Conservation (phyloP, 30 jellyfish, hydroid and myxozoan species). For the Pseudorhiza aurosa region DNA sequence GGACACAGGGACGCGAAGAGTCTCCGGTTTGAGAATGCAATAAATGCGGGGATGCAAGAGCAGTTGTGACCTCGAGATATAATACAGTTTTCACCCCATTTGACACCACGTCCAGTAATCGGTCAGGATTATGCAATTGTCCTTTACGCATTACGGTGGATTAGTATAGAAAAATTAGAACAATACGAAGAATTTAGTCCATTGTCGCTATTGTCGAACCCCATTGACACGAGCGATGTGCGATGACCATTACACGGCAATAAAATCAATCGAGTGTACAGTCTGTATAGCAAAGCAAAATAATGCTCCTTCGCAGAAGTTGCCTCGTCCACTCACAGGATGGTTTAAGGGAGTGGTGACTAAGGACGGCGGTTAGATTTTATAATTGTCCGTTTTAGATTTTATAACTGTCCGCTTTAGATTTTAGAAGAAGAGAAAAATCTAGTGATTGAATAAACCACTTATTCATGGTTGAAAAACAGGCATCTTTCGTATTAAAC, state of each 20-base stretch:
- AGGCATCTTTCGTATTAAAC: too few relatives aligned
- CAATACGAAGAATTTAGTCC: slow-evolving; percentile 16
- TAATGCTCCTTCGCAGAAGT: too few relatives aligned
- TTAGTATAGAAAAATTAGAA: neutral
- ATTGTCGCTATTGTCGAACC: slow-evolving; percentile 8
- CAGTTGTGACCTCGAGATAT: neutral
- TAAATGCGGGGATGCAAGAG: neutral
- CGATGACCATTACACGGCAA: neutral
- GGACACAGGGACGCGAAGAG: neutral
- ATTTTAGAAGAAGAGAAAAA: too few relatives aligned
- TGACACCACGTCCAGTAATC: slow-evolving; percentile 10
- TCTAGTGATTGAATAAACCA: too few relatives aligned
- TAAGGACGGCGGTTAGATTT: too few relatives aligned
- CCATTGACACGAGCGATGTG: slow-evolving; percentile 5
- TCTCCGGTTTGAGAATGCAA: neutral
- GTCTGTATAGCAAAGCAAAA: too few relatives aligned
- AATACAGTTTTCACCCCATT: slow-evolving; percentile 19
- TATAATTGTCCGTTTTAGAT: too few relatives aligned
- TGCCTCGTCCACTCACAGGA: too few relatives aligned
- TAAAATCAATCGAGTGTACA: too few relatives aligned
- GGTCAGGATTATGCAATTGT: slow-evolving; percentile 5
- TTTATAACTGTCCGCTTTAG: too few relatives aligned
- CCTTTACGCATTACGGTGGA: neutral
- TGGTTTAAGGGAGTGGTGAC: too few relatives aligned
- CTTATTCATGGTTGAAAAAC: too few relatives aligned